Evolutionary conservation across 2,888 invertebrate species (phyloP), one percentile per base, ranked within the genome.

Genomic region (Pediacus dermestoides): DNA sequence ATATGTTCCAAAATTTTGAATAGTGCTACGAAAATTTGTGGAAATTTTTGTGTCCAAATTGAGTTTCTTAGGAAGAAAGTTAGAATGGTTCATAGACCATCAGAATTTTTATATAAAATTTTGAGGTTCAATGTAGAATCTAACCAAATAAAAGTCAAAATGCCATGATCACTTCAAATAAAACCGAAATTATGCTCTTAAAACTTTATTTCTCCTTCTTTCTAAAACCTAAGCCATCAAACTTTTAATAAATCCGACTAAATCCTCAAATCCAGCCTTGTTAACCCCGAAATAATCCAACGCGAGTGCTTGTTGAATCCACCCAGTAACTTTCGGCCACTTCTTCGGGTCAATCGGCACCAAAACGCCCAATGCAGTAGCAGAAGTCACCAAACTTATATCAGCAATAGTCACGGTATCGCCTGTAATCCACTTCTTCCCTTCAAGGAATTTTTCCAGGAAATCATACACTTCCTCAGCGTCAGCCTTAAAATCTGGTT

Each of bases 201-300:
- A n/a, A n/a, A n/a, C n/a, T 75, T 74, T 47, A 68, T 63, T 38
- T 72, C 68, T 1, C 68, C 76, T 53, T 77, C 80, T 55, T 76
- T 76, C 8, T 67, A 71, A 64, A 27, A 13, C n/a, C n/a, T n/a
- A 35, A 30, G 16, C 6, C 14, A 26, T 26, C 6, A 30, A 13
- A 11, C 11, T 8, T 7, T 4, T 4, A 4, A 33, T 33, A 33
- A 33, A 18, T 9, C 12, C 8, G 2, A 7, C 13, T 25, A 15
- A 34, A 11, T 26, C 25, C 21, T 37, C 25, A 2, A 39, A 27
- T 15, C 42, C 41, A 4, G 12, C n/a, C 7, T 26, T 32, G 13
- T 34, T 36, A 1, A 16, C 39, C 2, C 33, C 11, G 34, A 9
- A 23, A 23, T 4, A 60, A 4, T 61, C 56, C 34, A 63, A 52